Evolutionary conservation across 2,888 invertebrate species (phyloP), one percentile per base, ranked within the genome.

Genomic region (Monopis laevigella): DNA sequence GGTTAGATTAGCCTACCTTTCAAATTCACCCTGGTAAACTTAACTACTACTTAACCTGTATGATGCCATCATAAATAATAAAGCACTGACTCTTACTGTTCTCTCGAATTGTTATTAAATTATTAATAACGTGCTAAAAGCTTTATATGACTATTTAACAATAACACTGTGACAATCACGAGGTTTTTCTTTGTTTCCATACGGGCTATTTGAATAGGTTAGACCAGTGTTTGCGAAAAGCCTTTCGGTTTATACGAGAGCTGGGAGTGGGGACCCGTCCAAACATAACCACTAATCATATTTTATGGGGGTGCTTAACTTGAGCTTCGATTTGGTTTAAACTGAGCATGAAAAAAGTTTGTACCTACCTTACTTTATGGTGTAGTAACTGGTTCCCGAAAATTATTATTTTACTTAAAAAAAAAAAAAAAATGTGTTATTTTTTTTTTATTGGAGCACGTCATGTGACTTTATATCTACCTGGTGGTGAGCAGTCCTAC

Each of bases 201-300:
- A 45, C 36, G 10, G 13, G 27, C 39, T 11, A 27, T 39, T 39
- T 39, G 39, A 39, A 27, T 39, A 39, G 39, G 39, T 27, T 16
- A 24, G 32, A 35, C 42, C 28, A 34, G 3, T 72, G 65, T 73
- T 71, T 71, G 70, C 48, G 53, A 53, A 63, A 64, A 67, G 62
- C 54, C 55, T 48, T 53, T 52, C 57, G 67, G 59, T 69, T 65
- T 69, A 60, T 63, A 48, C 51, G 54, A 52, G 64, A 54, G 58
- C 52, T 12, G 17, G 18, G 16, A 58, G 51, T 46, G 53, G 51
- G n/a, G n/a, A n/a, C n/a, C n/a, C 54, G 60, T 61, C 59, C 58
- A 52, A 11, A 30, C 58, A 59, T 55, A 55, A 59, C 67, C 71
- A 70, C 75, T 72, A 73, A 75, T 77, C 73, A 75, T 73, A 71